Percentiles rank a stretch among this genome's conserved stretches.
These are phyloP conservation scores for Hymenochirus boettgeri DNA, from an alignment of 2,113 vertebrate genomes.

Conservation along the genomic window DNA sequence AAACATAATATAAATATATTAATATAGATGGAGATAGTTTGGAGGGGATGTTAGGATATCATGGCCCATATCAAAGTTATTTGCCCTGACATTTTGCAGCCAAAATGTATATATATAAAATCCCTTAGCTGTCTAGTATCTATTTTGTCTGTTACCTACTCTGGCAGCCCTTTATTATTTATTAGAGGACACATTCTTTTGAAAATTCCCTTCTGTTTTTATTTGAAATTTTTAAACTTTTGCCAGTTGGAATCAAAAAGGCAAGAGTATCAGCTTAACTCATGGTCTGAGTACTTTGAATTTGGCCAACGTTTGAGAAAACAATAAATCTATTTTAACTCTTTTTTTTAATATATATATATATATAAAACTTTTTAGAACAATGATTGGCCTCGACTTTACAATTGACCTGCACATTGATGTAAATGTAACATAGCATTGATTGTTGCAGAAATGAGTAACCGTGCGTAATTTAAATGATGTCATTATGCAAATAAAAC, in stretches of 20 bases:
- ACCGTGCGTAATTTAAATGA: constrained; percentile 6
- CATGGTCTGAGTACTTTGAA: background rate
- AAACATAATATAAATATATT: too few relatives aligned
- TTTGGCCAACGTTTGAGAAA: background rate
- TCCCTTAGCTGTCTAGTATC: too few relatives aligned
- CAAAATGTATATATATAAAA: too few relatives aligned
- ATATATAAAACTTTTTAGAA: background rate
- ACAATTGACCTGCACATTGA: background rate
- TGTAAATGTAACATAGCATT: constrained; percentile 4
- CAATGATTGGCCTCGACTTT: background rate
- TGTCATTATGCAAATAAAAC: background rate
- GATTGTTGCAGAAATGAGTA: constrained; percentile 1
- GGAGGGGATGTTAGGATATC: too few relatives aligned
- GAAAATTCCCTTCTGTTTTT: background rate
- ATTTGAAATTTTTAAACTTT: background rate
- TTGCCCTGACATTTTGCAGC: too few relatives aligned
- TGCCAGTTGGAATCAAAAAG: constrained; percentile 3
- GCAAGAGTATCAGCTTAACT: background rate
- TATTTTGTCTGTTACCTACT: too few relatives aligned
- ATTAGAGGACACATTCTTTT: background rate
- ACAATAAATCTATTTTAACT: background rate
- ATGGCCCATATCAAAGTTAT: too few relatives aligned
- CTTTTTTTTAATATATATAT: background rate
- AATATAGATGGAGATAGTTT: too few relatives aligned
- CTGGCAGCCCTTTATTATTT: too few relatives aligned